A percentile compares a stretch with the other conserved stretches of the same genome.
phyloP scores from a whole-genome alignment of 2,888 invertebrate species.

The Meteorus cinctellus region DNA sequence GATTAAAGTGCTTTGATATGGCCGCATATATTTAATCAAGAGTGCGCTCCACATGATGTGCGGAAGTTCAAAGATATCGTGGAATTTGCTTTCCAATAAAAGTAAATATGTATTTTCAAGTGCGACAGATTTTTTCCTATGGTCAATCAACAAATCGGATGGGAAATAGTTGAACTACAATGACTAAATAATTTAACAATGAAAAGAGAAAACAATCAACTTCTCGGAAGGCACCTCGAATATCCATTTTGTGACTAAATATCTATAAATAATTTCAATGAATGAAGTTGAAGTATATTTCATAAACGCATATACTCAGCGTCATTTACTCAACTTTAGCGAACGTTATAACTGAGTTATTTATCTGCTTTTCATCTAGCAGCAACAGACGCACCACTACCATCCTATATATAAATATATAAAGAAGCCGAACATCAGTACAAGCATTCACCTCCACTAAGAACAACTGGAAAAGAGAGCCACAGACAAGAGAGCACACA shows the following conservation, averaged over 20 bases:
- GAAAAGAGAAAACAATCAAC: background rate
- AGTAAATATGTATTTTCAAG: background rate
- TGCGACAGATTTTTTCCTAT: background rate
- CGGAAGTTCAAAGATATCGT: background rate
- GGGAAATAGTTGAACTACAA: background rate
- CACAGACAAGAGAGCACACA: constrained; percentile 24
- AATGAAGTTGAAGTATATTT: constrained; percentile 17
- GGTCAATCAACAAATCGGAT: background rate
- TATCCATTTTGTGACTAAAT: background rate
- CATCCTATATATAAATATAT: constrained; percentile 32
- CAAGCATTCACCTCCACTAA: constrained; percentile 15
- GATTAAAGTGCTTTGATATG: constrained; percentile 8
- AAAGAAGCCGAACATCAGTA: constrained; percentile 23
- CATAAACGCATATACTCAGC: constrained; percentile 62
- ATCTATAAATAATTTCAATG: background rate
- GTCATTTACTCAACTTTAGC: constrained; percentile 70
- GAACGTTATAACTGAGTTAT: constrained; percentile 70
- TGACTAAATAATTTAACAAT: background rate
- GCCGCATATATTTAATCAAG: background rate
- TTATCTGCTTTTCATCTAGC: constrained; percentile 70
- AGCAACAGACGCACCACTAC: constrained; percentile 58
- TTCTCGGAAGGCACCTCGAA: background rate
- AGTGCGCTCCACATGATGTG: background rate
- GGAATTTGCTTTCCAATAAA: background rate
- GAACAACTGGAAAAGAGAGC: constrained; percentile 29